Percentiles rank a stretch among this genome's conserved stretches.
These are phyloP conservation scores for Podarcis raffonei DNA, from an alignment of 2,113 vertebrate species.

Conservation along the genomic window DNA sequence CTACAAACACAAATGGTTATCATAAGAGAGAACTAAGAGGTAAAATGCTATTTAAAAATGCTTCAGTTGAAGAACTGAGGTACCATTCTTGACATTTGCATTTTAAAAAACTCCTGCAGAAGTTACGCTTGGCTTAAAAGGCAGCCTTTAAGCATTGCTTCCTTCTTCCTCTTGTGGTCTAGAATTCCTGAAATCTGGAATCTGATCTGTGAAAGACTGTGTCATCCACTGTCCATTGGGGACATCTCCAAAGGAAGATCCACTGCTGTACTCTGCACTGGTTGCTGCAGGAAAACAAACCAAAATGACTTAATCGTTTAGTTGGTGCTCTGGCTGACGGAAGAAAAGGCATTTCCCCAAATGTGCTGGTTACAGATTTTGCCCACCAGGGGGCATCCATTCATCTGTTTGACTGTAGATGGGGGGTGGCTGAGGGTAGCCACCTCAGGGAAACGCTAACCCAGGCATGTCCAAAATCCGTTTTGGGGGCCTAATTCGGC, in stretches of 20 bases:
- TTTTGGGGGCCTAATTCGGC: no score
- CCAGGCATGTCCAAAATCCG: no score
- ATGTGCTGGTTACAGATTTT: no score
- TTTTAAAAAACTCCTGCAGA: conserved; percentile 76
- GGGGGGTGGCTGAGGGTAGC: neutral
- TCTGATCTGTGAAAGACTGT: conserved; percentile 85
- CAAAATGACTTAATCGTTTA: neutral
- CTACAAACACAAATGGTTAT: conserved; percentile 64
- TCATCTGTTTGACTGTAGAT: neutral
- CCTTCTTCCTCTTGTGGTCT: conserved; percentile 55
- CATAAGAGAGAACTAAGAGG: conserved; percentile 64
- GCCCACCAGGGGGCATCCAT: neutral
- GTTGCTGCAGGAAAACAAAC: conserved; percentile 55
- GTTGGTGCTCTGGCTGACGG: neutral
- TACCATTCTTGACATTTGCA: conserved; percentile 69
- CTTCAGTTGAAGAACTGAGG: conserved; percentile 75
- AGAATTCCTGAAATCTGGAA: conserved; percentile 69
- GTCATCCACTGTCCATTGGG: conserved; percentile 89
- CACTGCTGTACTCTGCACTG: conserved; percentile 61
- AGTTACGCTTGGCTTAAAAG: conserved; percentile 24
- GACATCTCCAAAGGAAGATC: conserved; percentile 64
- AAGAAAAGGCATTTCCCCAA: neutral
- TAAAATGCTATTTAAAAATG: conserved; percentile 66
- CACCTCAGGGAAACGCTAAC: neutral
- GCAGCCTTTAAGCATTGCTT: conserved; percentile 45